Evolutionary conservation across 1,140 invertebrate genomes (phyloP), one percentile per base, ranked within the genome.

Genomic region (Muscidifurax raptorellus): DNA sequence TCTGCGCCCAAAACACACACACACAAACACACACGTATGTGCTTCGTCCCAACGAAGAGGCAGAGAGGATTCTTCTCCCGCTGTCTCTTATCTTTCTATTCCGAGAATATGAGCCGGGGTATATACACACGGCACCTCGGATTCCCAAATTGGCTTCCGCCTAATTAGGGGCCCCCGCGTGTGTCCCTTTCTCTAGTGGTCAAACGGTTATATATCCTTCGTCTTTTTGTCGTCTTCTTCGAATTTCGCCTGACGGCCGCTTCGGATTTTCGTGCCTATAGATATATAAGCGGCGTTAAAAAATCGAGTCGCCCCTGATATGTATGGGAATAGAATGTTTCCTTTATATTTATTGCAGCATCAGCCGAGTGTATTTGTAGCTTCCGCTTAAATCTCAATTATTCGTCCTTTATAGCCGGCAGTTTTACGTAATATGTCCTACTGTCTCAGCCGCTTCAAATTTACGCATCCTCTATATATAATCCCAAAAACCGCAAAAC

Each of bases 141-240:
- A 81, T 81, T 69, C 72, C 44, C 75, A 85, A 85, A 85, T 85
- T 85, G 80, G 84, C 84, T 85, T 85, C 80, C 80, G 80, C 80
- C 80, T 85, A 82, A 85, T 85, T 85, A 85, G 80, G 80, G 36
- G n/a, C 36, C 59, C 40, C 64, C 71, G 47, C 40, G 30, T 30
- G 74, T 27, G 15, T 32, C 74, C 64, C 30, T 71, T 71, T 71
- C 67, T 71, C 2, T 71, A 71, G 27, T 13, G 52, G 27, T 28
- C 27, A 30, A 71, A 71, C 67, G 27, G 30, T 9, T 47, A 30
- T 27, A 69, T 12, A 12, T 40, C 25, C 2, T 10, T 36, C 18
- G 27, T 28, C 77, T 40, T 25, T 13, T 64, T 30, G 28, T 44
- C 52, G 10, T 52, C 40, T 83, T 80, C 82, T 67, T 44, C 75